Percentiles rank a stretch among this genome's conserved stretches.
Evolutionary conservation across 2,113 vertebrate genomes (phyloP).

Genomic region (Labeo catla): DNA sequence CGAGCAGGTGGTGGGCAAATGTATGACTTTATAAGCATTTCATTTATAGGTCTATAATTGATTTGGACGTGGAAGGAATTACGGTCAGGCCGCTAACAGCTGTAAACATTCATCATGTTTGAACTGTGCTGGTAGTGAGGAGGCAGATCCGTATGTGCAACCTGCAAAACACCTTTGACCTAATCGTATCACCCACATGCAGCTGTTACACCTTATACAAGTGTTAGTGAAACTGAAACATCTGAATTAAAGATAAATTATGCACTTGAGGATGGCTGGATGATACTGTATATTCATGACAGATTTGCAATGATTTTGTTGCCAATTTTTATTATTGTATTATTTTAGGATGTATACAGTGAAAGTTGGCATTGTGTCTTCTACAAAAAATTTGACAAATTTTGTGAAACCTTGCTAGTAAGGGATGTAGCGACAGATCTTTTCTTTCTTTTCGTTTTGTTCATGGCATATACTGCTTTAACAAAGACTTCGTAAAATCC

Average conservation of each 20-base stretch:
- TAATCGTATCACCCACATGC: not conserved
- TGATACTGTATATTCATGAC: not conserved
- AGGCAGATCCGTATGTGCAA: constrained; percentile 3
- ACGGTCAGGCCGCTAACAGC: constrained; percentile 40
- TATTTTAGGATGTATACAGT: not conserved
- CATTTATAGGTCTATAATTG: constrained; percentile 54
- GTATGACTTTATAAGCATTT: constrained; percentile 36
- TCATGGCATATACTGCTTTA: too few species aligned
- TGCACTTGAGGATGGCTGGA: not conserved
- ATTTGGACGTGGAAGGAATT: constrained; percentile 49
- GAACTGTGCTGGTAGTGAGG: not conserved
- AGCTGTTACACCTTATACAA: constrained; percentile 9
- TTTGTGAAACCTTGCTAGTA: not conserved
- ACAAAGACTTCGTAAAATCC: too few species aligned
- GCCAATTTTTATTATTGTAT: not conserved
- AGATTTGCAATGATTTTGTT: not conserved
- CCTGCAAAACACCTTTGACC: not conserved
- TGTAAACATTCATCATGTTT: constrained; percentile 42
- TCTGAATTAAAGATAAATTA: not conserved
- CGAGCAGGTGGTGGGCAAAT: constrained; percentile 57
- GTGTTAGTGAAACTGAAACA: not conserved
- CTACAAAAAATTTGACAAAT: not conserved
- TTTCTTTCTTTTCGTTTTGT: too few species aligned
- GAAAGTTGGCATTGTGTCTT: not conserved
- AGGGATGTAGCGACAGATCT: too few species aligned